A percentile compares a stretch with the other conserved stretches of the same genome.
Conservation (phyloP, 2,797 vertebrate species). For the Oceanodroma leucorhoa region DNA sequence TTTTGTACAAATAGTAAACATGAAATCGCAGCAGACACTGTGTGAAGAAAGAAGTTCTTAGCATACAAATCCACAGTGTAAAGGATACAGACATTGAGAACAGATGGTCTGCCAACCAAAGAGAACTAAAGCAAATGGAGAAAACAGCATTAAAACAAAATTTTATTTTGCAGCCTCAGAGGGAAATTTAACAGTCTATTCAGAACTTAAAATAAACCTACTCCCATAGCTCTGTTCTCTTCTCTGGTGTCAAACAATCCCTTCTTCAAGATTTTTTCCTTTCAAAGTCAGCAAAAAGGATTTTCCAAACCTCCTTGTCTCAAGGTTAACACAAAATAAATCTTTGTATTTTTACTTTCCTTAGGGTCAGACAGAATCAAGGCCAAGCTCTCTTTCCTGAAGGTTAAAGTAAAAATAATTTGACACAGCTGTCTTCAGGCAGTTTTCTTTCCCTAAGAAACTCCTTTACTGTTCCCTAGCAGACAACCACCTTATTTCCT, state of each 20-base stretch:
- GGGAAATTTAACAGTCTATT: neutral
- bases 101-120: conserved; percentile 22
- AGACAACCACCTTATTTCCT: neutral
- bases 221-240: neutral
- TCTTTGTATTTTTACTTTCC: neutral
- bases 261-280: neutral
- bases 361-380: neutral
- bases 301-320: neutral
- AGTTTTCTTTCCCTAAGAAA: neutral
- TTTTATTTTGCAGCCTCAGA: conserved; percentile 7
- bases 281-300: neutral
- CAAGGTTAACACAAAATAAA: neutral
- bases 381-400: neutral
- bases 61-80: neutral
- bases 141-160: conserved; percentile 11
- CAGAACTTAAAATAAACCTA: neutral
- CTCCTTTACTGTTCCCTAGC: neutral
- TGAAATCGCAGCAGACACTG: neutral
- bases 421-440: neutral
- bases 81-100: neutral
- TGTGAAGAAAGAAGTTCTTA: neutral
- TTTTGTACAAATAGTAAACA: conserved; percentile 1
- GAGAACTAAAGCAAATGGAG: neutral
- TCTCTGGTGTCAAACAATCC: neutral
- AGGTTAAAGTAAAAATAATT: neutral